phyloP scores from a whole-genome alignment of 2,113 vertebrate species.

The Bujurquina vittata region DNA sequence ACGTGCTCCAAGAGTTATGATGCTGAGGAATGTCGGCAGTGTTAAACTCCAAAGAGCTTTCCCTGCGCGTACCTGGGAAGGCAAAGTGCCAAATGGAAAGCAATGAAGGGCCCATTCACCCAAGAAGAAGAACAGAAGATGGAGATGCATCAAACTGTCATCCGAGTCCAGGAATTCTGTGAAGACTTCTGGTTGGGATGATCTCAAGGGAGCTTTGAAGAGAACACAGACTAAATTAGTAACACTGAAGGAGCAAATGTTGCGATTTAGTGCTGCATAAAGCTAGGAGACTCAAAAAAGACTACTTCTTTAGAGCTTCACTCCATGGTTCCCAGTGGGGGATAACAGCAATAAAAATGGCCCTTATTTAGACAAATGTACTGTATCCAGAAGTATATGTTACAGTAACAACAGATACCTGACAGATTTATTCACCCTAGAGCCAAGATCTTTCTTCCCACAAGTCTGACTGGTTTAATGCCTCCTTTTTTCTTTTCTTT shows the following conservation, averaged over 20 bases:
- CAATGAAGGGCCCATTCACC: constrained; percentile 35
- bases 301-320: rapidly evolving
- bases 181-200: constrained; percentile 29
- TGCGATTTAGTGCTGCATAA: background rate
- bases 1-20: constrained; percentile 58
- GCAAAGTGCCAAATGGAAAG: constrained; percentile 33
- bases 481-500: background rate
- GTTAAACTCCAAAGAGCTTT: constrained; percentile 49
- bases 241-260: background rate
- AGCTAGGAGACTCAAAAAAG: background rate
- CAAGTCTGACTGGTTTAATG: background rate
- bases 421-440: background rate
- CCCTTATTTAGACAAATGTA: background rate
- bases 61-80: constrained; percentile 46
- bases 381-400: background rate
- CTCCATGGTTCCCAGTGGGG: background rate
- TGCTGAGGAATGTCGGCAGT: constrained; percentile 57
- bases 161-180: constrained; percentile 48
- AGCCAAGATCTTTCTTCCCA: background rate
- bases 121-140: constrained; percentile 1
- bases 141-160: constrained; percentile 33
- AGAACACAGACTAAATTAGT: constrained; percentile 18
- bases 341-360: background rate
- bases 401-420: background rate
- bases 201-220: constrained; percentile 27